Percentiles rank a stretch among this genome's conserved stretches.
phyloP scores from a whole-genome alignment of 2,113 vertebrate genomes.

The Seriola dumerili region DNA sequence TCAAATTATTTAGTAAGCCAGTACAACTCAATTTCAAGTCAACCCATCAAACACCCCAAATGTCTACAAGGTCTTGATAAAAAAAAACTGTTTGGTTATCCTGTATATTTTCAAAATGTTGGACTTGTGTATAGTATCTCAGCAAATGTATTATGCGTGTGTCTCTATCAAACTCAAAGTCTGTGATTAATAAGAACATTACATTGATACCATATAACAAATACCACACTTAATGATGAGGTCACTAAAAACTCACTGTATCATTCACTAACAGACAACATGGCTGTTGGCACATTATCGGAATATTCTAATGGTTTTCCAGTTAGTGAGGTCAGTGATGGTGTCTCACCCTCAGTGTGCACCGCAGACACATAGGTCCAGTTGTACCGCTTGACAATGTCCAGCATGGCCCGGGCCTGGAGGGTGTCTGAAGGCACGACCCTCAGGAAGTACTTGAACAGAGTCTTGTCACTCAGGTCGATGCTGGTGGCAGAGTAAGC shows the following conservation, averaged over 20 bases:
- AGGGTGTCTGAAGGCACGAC: slow-evolving; percentile 97
- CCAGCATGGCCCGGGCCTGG: slow-evolving; percentile 96
- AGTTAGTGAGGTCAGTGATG: background rate
- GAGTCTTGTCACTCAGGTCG: slow-evolving; percentile 97
- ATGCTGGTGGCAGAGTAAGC: slow-evolving; percentile 99
- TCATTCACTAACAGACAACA: background rate
- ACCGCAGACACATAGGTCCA: slow-evolving; percentile 99
- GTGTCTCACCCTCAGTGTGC: slow-evolving; percentile 95
- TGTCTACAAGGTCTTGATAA: background rate
- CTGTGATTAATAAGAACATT: background rate
- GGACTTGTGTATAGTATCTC: background rate
- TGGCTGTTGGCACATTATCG: background rate
- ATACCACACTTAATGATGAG: background rate
- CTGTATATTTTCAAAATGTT: background rate
- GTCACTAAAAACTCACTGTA: background rate
- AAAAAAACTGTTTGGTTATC: background rate
- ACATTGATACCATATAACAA: background rate
- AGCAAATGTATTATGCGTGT: background rate
- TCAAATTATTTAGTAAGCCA: too few relatives aligned
- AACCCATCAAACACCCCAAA: background rate
- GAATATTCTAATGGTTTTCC: background rate
- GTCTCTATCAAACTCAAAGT: background rate
- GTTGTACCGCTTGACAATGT: slow-evolving; percentile 98
- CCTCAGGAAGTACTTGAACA: slow-evolving; percentile 97
- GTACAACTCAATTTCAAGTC: too few relatives aligned